Evolutionary conservation across 1,140 invertebrate species (phyloP), one percentile per base, ranked within the genome.

Genomic region (Brachionus calyciflorus): DNA sequence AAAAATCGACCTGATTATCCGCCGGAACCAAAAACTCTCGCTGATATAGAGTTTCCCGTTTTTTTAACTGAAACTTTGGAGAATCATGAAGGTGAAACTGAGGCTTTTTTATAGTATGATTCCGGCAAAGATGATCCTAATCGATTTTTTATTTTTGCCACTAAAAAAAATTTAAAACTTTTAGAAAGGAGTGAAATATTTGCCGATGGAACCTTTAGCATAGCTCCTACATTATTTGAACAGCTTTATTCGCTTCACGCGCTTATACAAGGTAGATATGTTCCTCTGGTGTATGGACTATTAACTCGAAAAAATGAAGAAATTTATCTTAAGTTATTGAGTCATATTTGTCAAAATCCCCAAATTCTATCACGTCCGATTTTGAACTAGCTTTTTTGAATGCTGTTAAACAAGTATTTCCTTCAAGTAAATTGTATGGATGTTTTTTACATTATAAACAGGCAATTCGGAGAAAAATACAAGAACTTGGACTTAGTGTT

Each of bases 121-220:
- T 55, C 21, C 2, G 51, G 51, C 19, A 19, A 55, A 55, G 19
- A 12, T 26, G 51, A 55, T 19, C 14, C 24, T 24, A 10, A 55
- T 17, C 14, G 51, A 51, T 55, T 55, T 55, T 55, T 55, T 55
- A 55, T 55, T 55, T 55, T 55, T 26, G 24, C 51, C 24, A 55
- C 51, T 17, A 24, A 9, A 26, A 19, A 28, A 10, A 55, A 55
- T 55, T 55, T 55, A 26, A 55, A 55, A 3, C 19, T 55, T 14
- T 12, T 55, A 55, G 51, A 55, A 55, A 55, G 30, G 24, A 17
- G 14, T 26, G 10, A 55, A 10, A 24, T 21, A 28, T 55, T 55
- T 55, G 51, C 51, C n/a, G 51, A 55, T 55, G 51, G 51, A 17
- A 55, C 51, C 30, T 55, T 28, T 28, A 55, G 51, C 30, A 55